Percentiles rank a stretch among this genome's conserved stretches.
Conservation (phyloP, 2,113 vertebrate species). For the Ictalurus punctatus region DNA sequence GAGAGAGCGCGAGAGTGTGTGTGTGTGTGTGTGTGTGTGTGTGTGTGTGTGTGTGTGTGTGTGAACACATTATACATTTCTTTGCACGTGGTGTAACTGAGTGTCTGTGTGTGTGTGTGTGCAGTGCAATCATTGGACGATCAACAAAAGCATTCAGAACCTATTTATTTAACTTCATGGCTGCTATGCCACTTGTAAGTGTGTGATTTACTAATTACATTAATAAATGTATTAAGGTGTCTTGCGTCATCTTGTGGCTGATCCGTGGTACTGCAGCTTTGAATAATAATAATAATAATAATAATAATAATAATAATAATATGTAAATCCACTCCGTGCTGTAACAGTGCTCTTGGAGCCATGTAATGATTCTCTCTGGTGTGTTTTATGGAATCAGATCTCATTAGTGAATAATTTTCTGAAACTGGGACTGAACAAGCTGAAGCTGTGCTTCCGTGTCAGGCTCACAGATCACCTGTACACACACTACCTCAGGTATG, state of each 20-base stretch:
- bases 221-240: neutral
- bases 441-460: constrained; percentile 90
- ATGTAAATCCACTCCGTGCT: too few species aligned
- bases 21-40: too few species aligned
- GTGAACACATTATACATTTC: neutral
- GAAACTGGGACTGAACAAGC: constrained; percentile 90
- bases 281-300: neutral
- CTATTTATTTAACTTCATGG: constrained; percentile 92
- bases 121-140: constrained; percentile 97
- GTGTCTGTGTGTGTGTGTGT: constrained; percentile 76
- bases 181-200: constrained; percentile 97
- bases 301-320: neutral
- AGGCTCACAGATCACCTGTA: constrained; percentile 90
- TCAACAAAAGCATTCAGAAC: constrained; percentile 91
- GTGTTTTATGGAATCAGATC: constrained; percentile 37
- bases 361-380: neutral
- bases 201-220: constrained; percentile 30
- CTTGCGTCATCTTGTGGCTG: neutral
- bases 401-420: constrained; percentile 93
- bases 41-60: constrained; percentile 7
- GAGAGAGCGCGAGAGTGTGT: too few species aligned
- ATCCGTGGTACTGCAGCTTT: neutral
- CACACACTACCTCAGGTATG: constrained; percentile 92
- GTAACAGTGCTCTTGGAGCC: neutral
- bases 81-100: neutral